Base-by-base conservation (phyloP, 2,888 invertebrate species). In the Apodemia duryi region DNA sequence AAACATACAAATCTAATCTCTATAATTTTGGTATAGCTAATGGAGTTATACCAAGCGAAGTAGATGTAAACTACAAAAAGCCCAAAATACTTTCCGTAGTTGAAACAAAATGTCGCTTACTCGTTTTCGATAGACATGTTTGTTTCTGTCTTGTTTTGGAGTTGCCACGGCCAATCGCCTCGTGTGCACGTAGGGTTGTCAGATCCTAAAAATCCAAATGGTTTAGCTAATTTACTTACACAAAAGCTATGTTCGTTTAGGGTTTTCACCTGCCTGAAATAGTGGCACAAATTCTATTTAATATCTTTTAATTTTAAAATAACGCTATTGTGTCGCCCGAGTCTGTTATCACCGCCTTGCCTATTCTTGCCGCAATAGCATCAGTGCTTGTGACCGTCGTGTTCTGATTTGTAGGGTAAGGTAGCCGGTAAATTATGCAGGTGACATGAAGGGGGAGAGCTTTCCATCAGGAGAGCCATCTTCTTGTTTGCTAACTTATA, bases 121-220 rank as follows among this genome's bases (percentile, higher is more conserved):
- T 46, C 46, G 46, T 46, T 46, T 46, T 46, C 46, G 46, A 46
- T 46, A 46, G 46, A 46, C 46, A 46, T 46, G 46, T 46, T 46
- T 46, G 46, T 46, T 46, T 46, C 46, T 46, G 46, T 46, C 46
- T 46, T 46, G 46, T 46, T 46, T 46, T 46, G 46, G 46, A 46
- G 46, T 46, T 5, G 46, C 46, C 46, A 46, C 52, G 52, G 52
- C 52, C 52, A 28, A 28, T 52, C 28, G 52, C 11, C 57, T 29
- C 29, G 11, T 57, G 52, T 51, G 28, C 7, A 2, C 9, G 28
- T 13, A 46, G 46, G 46, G 46, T 46, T 46, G 46, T 6, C 46
- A 46, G 5, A 6, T 46, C 46, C 13, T 9, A 46, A 46, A 46
- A 46, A 46, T 43, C 43, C 1, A 5, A 6, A 46, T n/a, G 46